These are phyloP conservation scores for Tetheella fluctuosa DNA, from an alignment of 2,888 invertebrate genomes.

Conservation along the genomic window DNA sequence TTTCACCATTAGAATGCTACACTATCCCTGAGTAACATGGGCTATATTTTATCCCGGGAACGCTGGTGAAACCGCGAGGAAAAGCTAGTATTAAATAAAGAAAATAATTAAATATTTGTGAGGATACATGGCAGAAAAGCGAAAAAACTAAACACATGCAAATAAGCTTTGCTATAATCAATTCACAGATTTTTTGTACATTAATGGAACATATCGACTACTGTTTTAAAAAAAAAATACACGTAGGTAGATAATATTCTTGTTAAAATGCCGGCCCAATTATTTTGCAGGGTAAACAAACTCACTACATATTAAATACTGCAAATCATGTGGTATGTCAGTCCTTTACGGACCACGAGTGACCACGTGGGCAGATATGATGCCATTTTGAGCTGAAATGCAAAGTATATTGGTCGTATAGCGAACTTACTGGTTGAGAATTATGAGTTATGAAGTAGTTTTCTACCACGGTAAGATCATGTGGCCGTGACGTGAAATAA, in stretches of 20 bases:
- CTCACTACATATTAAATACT: background rate
- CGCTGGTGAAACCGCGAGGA: no score
- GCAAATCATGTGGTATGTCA: background rate
- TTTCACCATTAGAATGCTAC: no score
- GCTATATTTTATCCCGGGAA: no score
- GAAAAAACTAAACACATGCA: no score
- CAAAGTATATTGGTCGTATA: background rate
- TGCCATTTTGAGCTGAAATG: background rate
- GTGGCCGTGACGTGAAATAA: no score
- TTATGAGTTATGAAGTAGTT: no score
- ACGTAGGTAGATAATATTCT: background rate
- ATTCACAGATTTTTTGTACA: background rate
- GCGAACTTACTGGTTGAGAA: background rate
- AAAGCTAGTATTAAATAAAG: no score
- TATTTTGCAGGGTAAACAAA: background rate
- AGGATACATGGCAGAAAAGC: no score
- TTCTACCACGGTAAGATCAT: no score
- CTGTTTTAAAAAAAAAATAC: background rate
- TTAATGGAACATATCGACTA: constrained; percentile 1
- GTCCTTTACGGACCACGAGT: background rate
- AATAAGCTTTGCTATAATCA: no score
- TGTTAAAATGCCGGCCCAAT: background rate
- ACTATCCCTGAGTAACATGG: no score
- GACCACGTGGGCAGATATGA: background rate
- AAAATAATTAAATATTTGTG: no score